These are phyloP conservation scores for Macrosiphum euphorbiae DNA, from an alignment of 2,888 invertebrate species.

Conservation along the genomic window DNA sequence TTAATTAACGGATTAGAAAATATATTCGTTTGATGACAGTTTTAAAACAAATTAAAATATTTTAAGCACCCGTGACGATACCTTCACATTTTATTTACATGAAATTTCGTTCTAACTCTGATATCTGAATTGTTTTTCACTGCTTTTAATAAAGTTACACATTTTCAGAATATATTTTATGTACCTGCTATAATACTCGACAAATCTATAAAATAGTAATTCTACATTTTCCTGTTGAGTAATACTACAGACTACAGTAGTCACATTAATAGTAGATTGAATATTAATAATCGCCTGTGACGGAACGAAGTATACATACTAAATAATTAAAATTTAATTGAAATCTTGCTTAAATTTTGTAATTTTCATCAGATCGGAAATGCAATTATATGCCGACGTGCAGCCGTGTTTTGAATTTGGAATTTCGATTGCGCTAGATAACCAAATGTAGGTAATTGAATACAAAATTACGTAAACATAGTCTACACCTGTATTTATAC, in stretches of 20 bases:
- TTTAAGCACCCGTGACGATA: not conserved
- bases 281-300: not conserved
- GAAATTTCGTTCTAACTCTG: not conserved
- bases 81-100: not conserved
- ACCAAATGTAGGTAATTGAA: not conserved
- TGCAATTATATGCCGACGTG: not conserved
- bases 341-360: not conserved
- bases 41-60: not conserved
- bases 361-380: not conserved
- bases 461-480: not conserved
- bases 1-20: not conserved
- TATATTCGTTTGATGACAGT: not conserved
- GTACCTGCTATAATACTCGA: not conserved
- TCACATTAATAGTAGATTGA: no score
- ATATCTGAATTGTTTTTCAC: not conserved
- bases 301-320: no score
- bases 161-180: not conserved
- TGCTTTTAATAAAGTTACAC: not conserved
- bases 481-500: not conserved
- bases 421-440: not conserved
- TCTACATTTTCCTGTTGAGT: not conserved
- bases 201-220: not conserved
- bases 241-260: no score
- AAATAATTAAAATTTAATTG: not conserved
- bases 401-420: not conserved